Percentiles rank a stretch among this genome's conserved stretches.
phyloP scores from a whole-genome alignment of 1,140 invertebrate genomes.

The Drosophila sulfurigaster region DNA sequence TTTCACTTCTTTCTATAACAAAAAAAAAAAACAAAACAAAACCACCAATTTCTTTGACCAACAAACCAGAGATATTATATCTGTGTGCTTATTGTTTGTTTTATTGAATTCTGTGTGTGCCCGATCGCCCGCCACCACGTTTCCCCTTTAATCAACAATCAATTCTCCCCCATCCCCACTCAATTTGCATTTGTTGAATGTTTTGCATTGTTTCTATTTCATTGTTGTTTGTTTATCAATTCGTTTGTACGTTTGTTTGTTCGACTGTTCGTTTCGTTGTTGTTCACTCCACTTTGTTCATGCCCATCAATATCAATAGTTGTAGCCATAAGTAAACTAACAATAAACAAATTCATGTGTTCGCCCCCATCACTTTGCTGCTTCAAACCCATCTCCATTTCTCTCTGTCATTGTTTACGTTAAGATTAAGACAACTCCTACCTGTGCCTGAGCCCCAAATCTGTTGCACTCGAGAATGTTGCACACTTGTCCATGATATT shows the following conservation, averaged over 20 bases:
- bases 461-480: slow-evolving; percentile 5
- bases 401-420: neutral
- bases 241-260: slow-evolving; percentile 50
- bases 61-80: slow-evolving; percentile 26
- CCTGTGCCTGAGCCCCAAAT: neutral
- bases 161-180: neutral
- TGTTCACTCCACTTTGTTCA: slow-evolving; percentile 29
- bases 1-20: slow-evolving; percentile 44
- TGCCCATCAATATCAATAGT: slow-evolving; percentile 18
- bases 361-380: neutral
- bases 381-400: neutral
- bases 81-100: slow-evolving; percentile 42
- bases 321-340: slow-evolving; percentile 27
- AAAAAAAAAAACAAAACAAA: too few relatives aligned
- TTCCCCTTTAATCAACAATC: neutral
- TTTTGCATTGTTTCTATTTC: slow-evolving; percentile 45
- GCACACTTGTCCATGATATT: slow-evolving; percentile 5
- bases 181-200: slow-evolving; percentile 73
- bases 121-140: neutral
- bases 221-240: slow-evolving; percentile 44
- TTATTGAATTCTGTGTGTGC: slow-evolving; percentile 31
- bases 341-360: slow-evolving; percentile 3
- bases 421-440: neutral
- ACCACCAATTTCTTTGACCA: slow-evolving; percentile 39
- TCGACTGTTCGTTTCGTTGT: slow-evolving; percentile 32